These are phyloP conservation scores for Frieseomelitta varia DNA, from an alignment of 1,140 invertebrate genomes.

Conservation along the genomic window DNA sequence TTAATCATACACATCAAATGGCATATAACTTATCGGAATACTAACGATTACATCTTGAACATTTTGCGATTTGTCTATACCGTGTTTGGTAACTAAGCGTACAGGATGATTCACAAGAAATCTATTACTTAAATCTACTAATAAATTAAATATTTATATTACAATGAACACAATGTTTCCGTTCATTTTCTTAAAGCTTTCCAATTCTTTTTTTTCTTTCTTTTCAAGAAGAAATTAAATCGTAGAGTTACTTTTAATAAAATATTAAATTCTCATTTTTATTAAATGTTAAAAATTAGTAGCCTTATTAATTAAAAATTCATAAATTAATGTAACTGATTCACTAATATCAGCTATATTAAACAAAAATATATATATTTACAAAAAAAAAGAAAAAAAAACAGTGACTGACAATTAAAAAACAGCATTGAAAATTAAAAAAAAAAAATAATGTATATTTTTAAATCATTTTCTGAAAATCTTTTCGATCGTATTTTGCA, in stretches of 20 bases:
- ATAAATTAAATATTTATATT: background rate
- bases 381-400: background rate
- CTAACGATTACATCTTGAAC: conserved; percentile 32
- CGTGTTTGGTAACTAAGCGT: conserved; percentile 28
- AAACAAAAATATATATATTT: background rate
- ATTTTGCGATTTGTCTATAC: conserved; percentile 27
- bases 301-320: background rate
- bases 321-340: background rate
- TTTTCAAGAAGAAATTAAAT: background rate
- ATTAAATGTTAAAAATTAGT: background rate
- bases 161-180: background rate
- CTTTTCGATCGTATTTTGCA: background rate
- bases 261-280: background rate
- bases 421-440: too few species aligned
- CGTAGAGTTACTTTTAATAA: background rate
- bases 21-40: conserved; percentile 28
- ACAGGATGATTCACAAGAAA: conserved; percentile 2
- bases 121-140: background rate
- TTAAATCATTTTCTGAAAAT: background rate
- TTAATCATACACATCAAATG: conserved; percentile 24
- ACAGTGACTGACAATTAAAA: too few species aligned
- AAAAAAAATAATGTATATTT: too few species aligned
- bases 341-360: background rate
- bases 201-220: background rate
- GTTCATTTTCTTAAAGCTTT: background rate